Conservation (phyloP, 2,888 invertebrate species). For the Synergus itoensis region DNA sequence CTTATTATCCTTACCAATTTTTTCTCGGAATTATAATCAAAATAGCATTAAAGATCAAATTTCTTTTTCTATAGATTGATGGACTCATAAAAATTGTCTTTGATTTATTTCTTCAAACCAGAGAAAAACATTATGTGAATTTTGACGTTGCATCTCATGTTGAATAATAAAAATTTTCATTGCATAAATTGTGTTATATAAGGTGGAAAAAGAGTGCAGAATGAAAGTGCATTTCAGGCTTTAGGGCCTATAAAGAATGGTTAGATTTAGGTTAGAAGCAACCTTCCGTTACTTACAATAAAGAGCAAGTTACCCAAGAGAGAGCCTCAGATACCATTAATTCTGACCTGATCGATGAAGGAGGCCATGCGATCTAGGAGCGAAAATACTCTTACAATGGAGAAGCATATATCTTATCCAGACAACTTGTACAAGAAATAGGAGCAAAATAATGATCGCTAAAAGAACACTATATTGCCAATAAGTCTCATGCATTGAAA, state of each 20-base stretch:
- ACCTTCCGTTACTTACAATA: slow-evolving; percentile 36
- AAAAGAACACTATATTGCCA: not conserved
- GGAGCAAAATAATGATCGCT: not conserved
- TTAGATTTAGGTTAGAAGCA: slow-evolving; percentile 32
- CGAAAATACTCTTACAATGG: slow-evolving; percentile 34
- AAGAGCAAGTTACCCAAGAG: slow-evolving; percentile 26
- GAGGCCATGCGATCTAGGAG: slow-evolving; percentile 34
- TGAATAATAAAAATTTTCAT: too few relatives aligned
- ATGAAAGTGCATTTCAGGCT: slow-evolving; percentile 24
- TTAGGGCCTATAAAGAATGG: slow-evolving; percentile 10
- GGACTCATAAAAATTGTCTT: not conserved
- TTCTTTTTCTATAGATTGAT: not conserved
- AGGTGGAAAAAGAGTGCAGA: not conserved
- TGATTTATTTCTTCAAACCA: not conserved
- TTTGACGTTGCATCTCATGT: too few relatives aligned
- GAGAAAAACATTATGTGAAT: too few relatives aligned
- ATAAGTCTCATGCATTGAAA: not conserved
- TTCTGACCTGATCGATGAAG: slow-evolving; percentile 22
- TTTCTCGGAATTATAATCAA: not conserved
- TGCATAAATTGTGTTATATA: too few relatives aligned
- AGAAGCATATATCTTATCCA: slow-evolving; percentile 16
- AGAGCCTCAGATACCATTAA: slow-evolving; percentile 20
- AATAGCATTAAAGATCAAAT: not conserved
- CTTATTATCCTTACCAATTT: slow-evolving; percentile 10
- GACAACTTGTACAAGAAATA: not conserved